Evolutionary conservation across 2,113 vertebrate species (phyloP).

Genomic region (Tetrao urogallus): DNA sequence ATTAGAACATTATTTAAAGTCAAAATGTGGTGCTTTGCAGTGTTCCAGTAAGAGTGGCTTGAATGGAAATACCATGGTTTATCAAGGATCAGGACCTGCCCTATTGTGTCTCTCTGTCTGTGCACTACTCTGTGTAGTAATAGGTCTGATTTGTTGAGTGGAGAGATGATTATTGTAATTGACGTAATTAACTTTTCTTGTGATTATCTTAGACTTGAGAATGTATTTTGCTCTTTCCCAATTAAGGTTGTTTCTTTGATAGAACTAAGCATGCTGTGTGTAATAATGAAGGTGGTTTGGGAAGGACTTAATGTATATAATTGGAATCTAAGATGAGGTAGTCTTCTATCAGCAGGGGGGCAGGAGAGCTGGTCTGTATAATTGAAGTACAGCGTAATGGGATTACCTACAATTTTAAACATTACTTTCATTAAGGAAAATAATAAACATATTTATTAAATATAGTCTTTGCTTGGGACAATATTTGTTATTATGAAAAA

Average conservation of each 20-base stretch:
- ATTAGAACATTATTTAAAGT: neutral
- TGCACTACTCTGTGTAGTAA: neutral
- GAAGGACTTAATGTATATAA: conserved; percentile 58
- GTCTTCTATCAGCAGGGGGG: conserved; percentile 54
- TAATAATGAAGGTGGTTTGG: conserved; percentile 58
- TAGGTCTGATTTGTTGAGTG: conserved; percentile 53
- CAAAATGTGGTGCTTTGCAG: neutral
- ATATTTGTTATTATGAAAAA: conserved; percentile 72
- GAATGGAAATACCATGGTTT: neutral
- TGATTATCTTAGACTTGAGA: conserved; percentile 57
- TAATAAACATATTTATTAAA: conserved; percentile 73
- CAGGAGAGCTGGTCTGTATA: conserved; percentile 29
- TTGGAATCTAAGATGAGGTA: conserved; percentile 47
- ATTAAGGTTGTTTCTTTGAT: conserved; percentile 30
- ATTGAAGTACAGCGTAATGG: conserved; percentile 65
- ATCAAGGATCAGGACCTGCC: neutral
- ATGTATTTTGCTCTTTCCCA: conserved; percentile 35
- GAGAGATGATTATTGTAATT: conserved; percentile 70
- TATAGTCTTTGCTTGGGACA: conserved; percentile 45
- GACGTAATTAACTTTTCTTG: conserved; percentile 67
- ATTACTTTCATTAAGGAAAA: conserved; percentile 72
- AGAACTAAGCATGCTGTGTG: conserved; percentile 47
- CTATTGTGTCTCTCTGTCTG: neutral
- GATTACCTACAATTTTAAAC: conserved; percentile 66
- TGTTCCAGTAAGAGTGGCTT: neutral